Evolutionary conservation across 1,140 invertebrate genomes (phyloP).

Genomic region (Drosophila cardini): DNA sequence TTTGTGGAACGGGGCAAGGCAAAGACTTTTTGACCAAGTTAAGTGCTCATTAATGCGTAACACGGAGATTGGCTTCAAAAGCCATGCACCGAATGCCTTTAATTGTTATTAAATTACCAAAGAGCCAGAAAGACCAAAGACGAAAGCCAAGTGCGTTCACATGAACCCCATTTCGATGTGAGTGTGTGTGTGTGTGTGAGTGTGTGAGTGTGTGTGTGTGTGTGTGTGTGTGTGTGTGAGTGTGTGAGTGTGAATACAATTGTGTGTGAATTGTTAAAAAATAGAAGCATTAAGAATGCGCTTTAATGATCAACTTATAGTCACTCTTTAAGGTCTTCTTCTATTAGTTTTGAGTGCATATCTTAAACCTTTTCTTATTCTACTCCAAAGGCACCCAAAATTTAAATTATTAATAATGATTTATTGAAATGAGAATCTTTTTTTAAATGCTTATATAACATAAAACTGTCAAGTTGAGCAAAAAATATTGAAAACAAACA

Average conservation of each 20-base stretch:
- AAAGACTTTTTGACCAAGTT: conserved; percentile 79
- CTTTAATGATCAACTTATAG: neutral
- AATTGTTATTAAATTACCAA: conserved; percentile 83
- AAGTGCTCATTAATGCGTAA: conserved; percentile 84
- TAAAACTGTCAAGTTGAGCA: too few relatives aligned
- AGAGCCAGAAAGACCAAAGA: conserved; percentile 48
- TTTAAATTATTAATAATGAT: too few relatives aligned
- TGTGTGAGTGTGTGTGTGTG: conserved; percentile 10
- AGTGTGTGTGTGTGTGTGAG: conserved; percentile 9
- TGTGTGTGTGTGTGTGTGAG: conserved; percentile 1
- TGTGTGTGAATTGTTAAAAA: conserved; percentile 29
- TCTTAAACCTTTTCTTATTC: too few relatives aligned
- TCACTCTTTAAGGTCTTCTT: neutral
- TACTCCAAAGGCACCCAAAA: neutral
- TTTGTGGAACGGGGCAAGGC: conserved; percentile 69
- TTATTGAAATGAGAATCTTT: too few relatives aligned
- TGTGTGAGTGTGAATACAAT: conserved; percentile 24
- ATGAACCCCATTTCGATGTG: conserved; percentile 36
- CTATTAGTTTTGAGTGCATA: too few relatives aligned
- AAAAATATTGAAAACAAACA: too few relatives aligned
- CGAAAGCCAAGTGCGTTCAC: conserved; percentile 49
- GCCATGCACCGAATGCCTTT: conserved; percentile 80
- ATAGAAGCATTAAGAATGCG: conserved; percentile 1
- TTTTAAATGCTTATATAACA: too few relatives aligned
- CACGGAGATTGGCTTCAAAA: conserved; percentile 82